Base-by-base conservation (phyloP, 2,797 vertebrate species). In the Enteromius fasciolatus region DNA sequence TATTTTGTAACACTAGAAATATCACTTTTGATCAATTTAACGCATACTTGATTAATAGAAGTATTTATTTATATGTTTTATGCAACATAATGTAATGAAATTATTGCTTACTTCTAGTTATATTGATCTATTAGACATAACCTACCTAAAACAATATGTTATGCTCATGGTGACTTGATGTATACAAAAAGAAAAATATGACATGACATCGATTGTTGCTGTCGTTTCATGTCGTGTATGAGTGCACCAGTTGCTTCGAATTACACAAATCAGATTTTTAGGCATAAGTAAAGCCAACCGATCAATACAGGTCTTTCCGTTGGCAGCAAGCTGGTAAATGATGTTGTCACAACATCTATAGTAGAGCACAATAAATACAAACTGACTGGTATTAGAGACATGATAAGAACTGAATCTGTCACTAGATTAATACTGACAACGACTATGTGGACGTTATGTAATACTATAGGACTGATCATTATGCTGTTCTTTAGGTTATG, bases 311-410 rank as follows among this genome's bases (percentile, higher is more conserved):
- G 15, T n/a, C 5, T 39, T 59, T 75, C 8, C 7, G 25, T 18
- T 67, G 76, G 20, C 28, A 17, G 46, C 76, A 68, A 41, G 76
- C 46, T 39, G 2, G 12, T 25, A 52, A 78, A 54, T 78, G 3
- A 67, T 67, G 61, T 67, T 67, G 44, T 76, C 33, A 25, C 73
- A 59, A 36, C 33, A 73, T 36, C 41, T 5, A 31, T 78, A 52
- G 9, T 20, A 78, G 28, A 52, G 4, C 31, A 52, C 18, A 67
- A 39, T 23, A 67, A 78, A 78, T 20, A 25, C 31, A 68, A 36
- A 25, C 63, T 78, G 46, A 67, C 12, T 67, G 31, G 63, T 39
- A 36, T 78, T 78, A 78, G 59, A 48, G 28, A 50, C 20, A 9
- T 18, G 31, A 39, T 67, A n/a, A 66, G 4, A 74, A 54, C 18